phyloP scores from a whole-genome alignment of 2,113 vertebrate genomes.

The Phaethon lepturus region DNA sequence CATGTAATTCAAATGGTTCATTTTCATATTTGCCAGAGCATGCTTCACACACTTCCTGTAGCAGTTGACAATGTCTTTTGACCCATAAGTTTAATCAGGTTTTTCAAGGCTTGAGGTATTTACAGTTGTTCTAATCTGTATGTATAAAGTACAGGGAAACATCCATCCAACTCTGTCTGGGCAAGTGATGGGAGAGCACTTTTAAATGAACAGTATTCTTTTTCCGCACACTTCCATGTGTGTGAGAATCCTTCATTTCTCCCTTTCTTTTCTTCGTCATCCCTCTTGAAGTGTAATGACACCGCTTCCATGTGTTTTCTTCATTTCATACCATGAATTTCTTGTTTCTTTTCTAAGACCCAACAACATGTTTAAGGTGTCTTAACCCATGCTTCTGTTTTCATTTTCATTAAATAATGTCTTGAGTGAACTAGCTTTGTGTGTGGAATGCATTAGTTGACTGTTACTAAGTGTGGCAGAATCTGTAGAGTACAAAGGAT shows the following conservation, averaged over 20 bases:
- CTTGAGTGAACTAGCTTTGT: background rate
- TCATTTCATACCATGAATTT: background rate
- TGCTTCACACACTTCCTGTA: background rate
- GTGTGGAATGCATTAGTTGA: background rate
- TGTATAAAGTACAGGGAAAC: background rate
- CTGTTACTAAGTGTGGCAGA: background rate
- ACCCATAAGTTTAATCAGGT: background rate
- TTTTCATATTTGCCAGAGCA: background rate
- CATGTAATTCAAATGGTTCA: background rate
- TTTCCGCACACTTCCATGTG: rapidly evolving
- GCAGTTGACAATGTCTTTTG: background rate
- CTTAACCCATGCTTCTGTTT: background rate
- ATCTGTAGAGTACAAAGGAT: background rate
- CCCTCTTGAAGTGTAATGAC: background rate
- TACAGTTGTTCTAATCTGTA: background rate
- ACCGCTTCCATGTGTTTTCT: background rate
- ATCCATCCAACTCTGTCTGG: rapidly evolving
- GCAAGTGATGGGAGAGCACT: background rate
- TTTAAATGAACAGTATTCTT: background rate
- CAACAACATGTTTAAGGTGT: background rate
- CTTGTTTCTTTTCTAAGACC: background rate
- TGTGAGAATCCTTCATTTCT: background rate
- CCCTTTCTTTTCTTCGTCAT: background rate
- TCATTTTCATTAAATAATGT: background rate
- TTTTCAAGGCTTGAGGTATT: background rate